Evolutionary conservation across 2,797 vertebrate species (phyloP), one percentile per base, ranked within the genome.

Genomic region (Lycodopsis pacificus): DNA sequence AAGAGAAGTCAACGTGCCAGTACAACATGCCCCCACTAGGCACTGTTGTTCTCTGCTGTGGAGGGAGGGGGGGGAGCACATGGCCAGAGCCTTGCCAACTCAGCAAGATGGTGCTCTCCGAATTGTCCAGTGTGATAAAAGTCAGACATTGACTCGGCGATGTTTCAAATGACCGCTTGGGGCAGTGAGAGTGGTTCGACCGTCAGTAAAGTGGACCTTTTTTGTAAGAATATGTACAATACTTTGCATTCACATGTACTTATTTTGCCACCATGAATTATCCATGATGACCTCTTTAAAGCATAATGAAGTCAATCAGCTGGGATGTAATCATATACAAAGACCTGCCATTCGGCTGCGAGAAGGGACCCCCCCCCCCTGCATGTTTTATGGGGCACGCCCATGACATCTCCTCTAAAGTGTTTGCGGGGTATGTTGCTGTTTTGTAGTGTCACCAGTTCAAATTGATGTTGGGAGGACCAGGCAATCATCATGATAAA

Each of bases 101-200:
- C 81, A 58, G 65, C 67, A 64, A 80, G 61, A 74, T 10, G 76
- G 51, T 56, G 73, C 81, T 85, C 84, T 80, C 76, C 66, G 71
- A 79, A 81, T 80, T 67, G 84, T 91, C 88, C 79, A 46, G 77
- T 70, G 73, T 79, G 80, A 86, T 84, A 62, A 81, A 81, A 88
- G 77, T 88, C 83, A 79, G 86, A 85, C 89, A 77, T 76, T 83
- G 84, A 84, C 65, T 85, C 67, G 22, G 51, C 83, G 80, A 74
- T 75, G 78, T 81, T 86, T 89, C 51, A 54, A 74, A 85, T 82
- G 77, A 79, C 80, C 46, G 70, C 81, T 77, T 71, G 91, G 92
- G 92, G 92, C 92, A 92, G 92, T 91, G 87, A 92, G 88, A 89
- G 90, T 82, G 90, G 91, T 85, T 87, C 62, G 53, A 73, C 82